Evolutionary conservation across 2,113 vertebrate genomes (phyloP), one percentile per base, ranked within the genome.

Genomic region (Seriola dumerili): DNA sequence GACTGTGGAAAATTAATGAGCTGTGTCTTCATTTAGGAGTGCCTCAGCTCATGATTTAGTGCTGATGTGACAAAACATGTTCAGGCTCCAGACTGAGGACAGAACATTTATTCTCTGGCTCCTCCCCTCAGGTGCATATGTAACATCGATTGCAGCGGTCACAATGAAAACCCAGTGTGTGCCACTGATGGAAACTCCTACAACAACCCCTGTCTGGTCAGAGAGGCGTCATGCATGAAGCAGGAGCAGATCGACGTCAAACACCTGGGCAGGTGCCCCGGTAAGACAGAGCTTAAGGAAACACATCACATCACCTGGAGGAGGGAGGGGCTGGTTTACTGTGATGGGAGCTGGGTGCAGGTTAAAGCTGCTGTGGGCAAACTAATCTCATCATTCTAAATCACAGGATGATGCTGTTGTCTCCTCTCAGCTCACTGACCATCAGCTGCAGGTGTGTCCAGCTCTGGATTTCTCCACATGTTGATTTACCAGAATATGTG

Each of bases 91-190:
- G 38, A 54, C 78, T 7, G 46, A 5, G 16, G 44, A 44, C 42
- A 44, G 42, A 17, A 19, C 46, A 50, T 50, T 50, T 19, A 50
- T 50, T 50, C 7, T 7, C 16, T 10, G 25, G 19, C 50, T 55
- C 46, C 25, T 89, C 83, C 83, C 88, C 83, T 89, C 93, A 99
- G 98, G 94, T 99, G 98, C 94, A 97, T 99, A 0, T 99, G 97
- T 90, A 99, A 99, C 91, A 99, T 99, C 91, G 97, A 98, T 94
- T 99, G 98, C 96, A 99, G 97, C 52, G 97, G 97, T n/a, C 97
- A 98, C 94, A 99, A 98, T 54, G 97, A 98, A 84, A 99, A 99
- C 91, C 96, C 97, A 0, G 98, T 99, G 1, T 99, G 97, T 69
- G 98, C 96, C 89, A 98, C 97, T 12, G 97, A 98, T 78, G 97